Base-by-base conservation (phyloP, 2,888 invertebrate species). In the Strigamia maritima region DNA sequence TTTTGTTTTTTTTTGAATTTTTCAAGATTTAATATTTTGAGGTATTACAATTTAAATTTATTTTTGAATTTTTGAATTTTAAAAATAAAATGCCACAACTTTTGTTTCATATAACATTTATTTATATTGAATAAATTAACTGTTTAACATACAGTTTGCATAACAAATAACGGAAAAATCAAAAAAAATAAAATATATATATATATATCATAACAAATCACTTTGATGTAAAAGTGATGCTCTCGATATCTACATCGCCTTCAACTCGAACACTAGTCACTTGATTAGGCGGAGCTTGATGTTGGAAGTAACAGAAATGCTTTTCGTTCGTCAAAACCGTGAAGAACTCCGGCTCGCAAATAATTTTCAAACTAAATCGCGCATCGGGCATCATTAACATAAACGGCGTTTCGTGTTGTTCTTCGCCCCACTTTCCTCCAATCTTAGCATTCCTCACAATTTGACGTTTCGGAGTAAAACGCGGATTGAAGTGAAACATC, bases 401-500 rank as follows among this genome's bases (percentile, higher is more conserved):
- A 22, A 88, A 88, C 81, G 89, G 74, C 35, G 80, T 81, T 65
- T 84, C 88, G 6, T 90, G 84, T 78, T 90, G 88, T 86, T 91
- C 91, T 0, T 84, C 83, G 7, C 90, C 90, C 91, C 91, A 92
- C 74, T 84, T 82, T 38, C 89, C 91, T 24, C 86, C 84, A 89
- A 81, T 79, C 70, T 90, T 90, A 16, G 91, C 88, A 87, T 94
- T 94, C 38, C 92, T 89, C 80, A 93, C 90, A 76, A 93, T 90
- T 1, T 90, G 87, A 83, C 91, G 90, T 31, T 74, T 87, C 87
- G 19, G 54, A 49, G 3, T 49, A 19, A 94, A 93, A 81, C 94
- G 89, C 24, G 94, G 91, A 87, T 94, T 93, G 82, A 92, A 89
- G 87, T 95, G 94, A 84, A 94, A 87, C 65, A 90, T 89, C 81